Base-by-base conservation (phyloP, 2,113 vertebrate species). In the Dasyornis broadbenti region DNA sequence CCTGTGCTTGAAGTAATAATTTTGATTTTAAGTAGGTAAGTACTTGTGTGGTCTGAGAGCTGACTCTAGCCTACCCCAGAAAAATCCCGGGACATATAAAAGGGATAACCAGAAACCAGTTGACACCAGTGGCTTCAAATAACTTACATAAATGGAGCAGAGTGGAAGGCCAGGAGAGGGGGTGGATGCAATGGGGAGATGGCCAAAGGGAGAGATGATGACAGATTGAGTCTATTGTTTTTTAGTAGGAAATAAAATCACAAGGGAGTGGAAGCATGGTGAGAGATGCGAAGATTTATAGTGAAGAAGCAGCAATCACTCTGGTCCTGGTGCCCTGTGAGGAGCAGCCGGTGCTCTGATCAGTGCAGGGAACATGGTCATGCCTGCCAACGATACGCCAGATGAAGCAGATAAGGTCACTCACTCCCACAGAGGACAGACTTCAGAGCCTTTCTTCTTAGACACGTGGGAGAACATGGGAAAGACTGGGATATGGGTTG, bases 371-470 rank as follows among this genome's bases (percentile, higher is more conserved):
- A 89, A 65, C 19, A 3, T 0, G 0, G 85, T 7, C 1, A 4
- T 82, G 52, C 61, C 56, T 84, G 64, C 61, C 85, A 88, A 11
- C 0, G 1, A 47, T 0, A 4, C 33, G 4, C 47, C 24, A 63
- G 81, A 94, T 84, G 39, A 14, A 86, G 65, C 27, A 82, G 93
- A 94, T 94, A 92, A 75, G 20, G 50, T 90, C 49, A 60, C 31
- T 92, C 45, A 52, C 66, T 92, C 86, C 91, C 57, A 82, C 63
- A 50, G 27, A 81, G 72, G 72, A 73, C 37, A 91, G 42, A 12
- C 35, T 86, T 86, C 3, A 0, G 68, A 84, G 52, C 42, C 83
- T 89, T 89, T 89, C 83, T 81, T 92, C 78, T 91, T 42, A 47
- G 61, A 23, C 23, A 12, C 28, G 50, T 0, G 1, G 31, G 42